Conservation (phyloP, 2,113 vertebrate genomes). For the Noctilio leporinus region DNA sequence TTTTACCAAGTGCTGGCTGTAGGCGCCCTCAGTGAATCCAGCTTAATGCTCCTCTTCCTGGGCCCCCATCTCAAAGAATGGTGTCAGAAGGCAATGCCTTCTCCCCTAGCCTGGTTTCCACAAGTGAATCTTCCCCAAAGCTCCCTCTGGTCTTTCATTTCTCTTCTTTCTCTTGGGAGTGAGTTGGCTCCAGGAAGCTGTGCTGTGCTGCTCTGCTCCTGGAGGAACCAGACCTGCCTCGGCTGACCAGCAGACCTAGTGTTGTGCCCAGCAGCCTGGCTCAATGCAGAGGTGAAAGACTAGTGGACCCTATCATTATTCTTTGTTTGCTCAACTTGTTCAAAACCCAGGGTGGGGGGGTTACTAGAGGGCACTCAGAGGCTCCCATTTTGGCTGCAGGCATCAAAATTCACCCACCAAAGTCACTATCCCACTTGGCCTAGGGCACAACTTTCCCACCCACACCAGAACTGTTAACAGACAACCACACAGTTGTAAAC, state of each 20-base stretch:
- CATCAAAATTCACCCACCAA: background rate
- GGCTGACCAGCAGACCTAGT: background rate
- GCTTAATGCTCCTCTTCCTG: rapidly evolving
- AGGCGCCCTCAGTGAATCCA: background rate
- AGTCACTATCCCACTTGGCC: background rate
- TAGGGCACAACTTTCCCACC: background rate
- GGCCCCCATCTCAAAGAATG: rapidly evolving
- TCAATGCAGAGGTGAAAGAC: background rate
- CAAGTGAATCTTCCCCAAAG: background rate
- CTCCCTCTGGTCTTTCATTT: background rate
- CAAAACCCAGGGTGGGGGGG: background rate
- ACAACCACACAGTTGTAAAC: background rate
- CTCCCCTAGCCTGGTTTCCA: background rate
- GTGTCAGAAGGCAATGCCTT: background rate
- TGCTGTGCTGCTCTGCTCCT: rapidly evolving
- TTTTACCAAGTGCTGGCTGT: background rate
- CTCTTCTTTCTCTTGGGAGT: background rate
- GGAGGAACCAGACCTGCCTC: rapidly evolving
- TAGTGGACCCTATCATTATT: background rate
- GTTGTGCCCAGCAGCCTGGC: background rate
- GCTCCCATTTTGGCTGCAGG: background rate
- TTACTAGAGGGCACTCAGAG: background rate
- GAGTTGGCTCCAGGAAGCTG: background rate
- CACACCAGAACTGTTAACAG: background rate
- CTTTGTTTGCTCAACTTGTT: background rate